phyloP scores from a whole-genome alignment of 1,140 invertebrate genomes.

The Cotesia glomerata region DNA sequence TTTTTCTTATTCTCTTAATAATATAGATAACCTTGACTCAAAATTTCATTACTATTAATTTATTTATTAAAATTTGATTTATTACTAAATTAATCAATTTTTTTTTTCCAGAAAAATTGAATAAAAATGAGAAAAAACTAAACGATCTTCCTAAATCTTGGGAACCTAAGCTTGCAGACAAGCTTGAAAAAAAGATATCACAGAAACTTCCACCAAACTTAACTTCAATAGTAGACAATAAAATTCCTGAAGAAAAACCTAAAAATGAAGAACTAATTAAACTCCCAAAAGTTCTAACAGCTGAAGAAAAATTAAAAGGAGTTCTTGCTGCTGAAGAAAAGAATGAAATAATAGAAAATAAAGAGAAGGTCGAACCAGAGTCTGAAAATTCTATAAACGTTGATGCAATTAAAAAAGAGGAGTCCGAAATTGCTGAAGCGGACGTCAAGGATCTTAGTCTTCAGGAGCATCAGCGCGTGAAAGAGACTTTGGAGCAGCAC shows the following conservation, averaged over 20 bases:
- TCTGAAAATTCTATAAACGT: conserved; percentile 54
- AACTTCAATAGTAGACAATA: neutral
- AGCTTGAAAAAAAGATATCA: neutral
- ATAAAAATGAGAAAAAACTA: too few relatives aligned
- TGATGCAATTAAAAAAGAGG: conserved; percentile 62
- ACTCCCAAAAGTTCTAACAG: neutral
- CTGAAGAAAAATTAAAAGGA: conserved; percentile 31
- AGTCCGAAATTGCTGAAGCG: conserved; percentile 57
- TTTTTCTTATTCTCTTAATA: too few relatives aligned
- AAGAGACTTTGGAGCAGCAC: conserved; percentile 66
- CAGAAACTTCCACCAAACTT: neutral
- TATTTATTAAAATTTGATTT: neutral
- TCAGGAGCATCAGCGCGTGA: neutral
- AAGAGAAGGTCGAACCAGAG: conserved; percentile 44
- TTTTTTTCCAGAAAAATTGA: neutral
- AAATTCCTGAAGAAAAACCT: neutral
- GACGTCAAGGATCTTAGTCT: conserved; percentile 37
- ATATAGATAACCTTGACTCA: too few relatives aligned
- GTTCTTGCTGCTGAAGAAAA: conserved; percentile 49
- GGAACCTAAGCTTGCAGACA: too few relatives aligned
- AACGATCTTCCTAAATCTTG: too few relatives aligned
- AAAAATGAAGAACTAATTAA: neutral
- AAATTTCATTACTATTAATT: neutral
- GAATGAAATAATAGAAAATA: conserved; percentile 57
- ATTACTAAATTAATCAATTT: neutral